Evolutionary conservation across 1,140 invertebrate genomes (phyloP).

Genomic region (Drosophila ficusphila): DNA sequence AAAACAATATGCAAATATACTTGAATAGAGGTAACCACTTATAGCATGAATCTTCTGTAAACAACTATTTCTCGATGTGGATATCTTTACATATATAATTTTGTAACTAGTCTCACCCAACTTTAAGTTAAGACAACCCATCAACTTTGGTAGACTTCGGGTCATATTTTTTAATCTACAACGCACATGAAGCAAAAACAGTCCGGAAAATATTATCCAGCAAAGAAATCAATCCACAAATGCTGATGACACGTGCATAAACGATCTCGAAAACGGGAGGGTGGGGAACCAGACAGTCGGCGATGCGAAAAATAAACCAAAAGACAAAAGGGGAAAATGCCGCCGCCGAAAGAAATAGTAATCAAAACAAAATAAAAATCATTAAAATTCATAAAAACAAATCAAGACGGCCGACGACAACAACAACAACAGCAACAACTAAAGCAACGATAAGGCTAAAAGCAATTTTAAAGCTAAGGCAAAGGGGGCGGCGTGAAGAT

Average conservation of each 20-base stretch:
- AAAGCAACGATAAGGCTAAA: slow-evolving; percentile 45
- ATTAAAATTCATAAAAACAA: slow-evolving; percentile 67
- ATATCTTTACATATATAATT: no score
- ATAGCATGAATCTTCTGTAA: no score
- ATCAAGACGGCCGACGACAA: slow-evolving; percentile 19
- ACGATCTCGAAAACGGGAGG: background rate
- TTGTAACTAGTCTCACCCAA: no score
- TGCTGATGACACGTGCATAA: slow-evolving; percentile 24
- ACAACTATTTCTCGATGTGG: no score
- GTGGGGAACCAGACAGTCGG: slow-evolving; percentile 6
- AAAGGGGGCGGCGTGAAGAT: background rate
- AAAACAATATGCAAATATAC: no score
- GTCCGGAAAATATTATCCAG: no score
- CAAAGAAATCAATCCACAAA: slow-evolving; percentile 3
- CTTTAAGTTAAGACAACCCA: no score
- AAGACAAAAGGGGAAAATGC: slow-evolving; percentile 46
- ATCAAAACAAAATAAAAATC: slow-evolving; percentile 65
- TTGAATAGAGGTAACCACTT: no score
- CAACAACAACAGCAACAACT: slow-evolving; percentile 17
- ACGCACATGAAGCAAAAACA: background rate
- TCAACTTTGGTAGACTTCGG: no score
- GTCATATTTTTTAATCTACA: no score
- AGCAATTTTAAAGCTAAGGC: slow-evolving; percentile 26
- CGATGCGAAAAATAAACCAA: slow-evolving; percentile 46
- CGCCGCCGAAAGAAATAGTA: slow-evolving; percentile 46